Evolutionary conservation across 2,888 invertebrate genomes (phyloP).

Genomic region (Parnassius smintheus): DNA sequence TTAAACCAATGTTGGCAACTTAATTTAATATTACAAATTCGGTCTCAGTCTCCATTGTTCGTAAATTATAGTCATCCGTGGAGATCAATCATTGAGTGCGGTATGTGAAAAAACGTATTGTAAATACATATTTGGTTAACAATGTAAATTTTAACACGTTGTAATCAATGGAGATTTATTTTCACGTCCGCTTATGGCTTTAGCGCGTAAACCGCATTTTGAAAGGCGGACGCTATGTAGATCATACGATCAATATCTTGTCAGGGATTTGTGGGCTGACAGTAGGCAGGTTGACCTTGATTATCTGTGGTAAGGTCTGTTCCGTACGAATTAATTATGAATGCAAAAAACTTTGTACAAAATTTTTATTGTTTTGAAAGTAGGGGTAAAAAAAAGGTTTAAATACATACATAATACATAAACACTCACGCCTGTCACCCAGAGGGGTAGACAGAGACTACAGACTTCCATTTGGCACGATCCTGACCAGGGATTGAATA

Average conservation of each 20-base stretch:
- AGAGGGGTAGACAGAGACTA: too few relatives aligned
- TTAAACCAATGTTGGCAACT: slow-evolving; percentile 3
- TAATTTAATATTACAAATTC: slow-evolving; percentile 17
- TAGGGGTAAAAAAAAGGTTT: too few relatives aligned
- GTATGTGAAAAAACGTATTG: slow-evolving; percentile 7
- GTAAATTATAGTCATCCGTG: slow-evolving; percentile 18
- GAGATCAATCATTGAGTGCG: slow-evolving; percentile 6
- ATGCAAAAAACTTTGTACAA: too few relatives aligned
- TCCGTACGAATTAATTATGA: too few relatives aligned
- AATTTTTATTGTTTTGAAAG: too few relatives aligned
- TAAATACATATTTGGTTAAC: slow-evolving; percentile 7
- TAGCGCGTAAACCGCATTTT: slow-evolving; percentile 18
- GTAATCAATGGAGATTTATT: slow-evolving; percentile 13
- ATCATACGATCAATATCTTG: slow-evolving; percentile 16
- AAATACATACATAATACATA: too few relatives aligned
- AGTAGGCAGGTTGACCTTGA: slow-evolving; percentile 24
- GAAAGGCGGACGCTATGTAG: slow-evolving; percentile 26
- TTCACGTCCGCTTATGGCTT: slow-evolving; percentile 16
- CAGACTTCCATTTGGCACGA: too few relatives aligned
- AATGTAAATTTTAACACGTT: slow-evolving; percentile 1
- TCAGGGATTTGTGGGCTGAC: slow-evolving; percentile 25
- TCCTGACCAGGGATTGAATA: too few relatives aligned
- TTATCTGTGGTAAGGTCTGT: not conserved
- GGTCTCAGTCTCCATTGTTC: slow-evolving; percentile 9
- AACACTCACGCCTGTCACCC: too few relatives aligned